Conservation (phyloP, 1,140 invertebrate species). For the Macrotrachela quadricornifera region DNA sequence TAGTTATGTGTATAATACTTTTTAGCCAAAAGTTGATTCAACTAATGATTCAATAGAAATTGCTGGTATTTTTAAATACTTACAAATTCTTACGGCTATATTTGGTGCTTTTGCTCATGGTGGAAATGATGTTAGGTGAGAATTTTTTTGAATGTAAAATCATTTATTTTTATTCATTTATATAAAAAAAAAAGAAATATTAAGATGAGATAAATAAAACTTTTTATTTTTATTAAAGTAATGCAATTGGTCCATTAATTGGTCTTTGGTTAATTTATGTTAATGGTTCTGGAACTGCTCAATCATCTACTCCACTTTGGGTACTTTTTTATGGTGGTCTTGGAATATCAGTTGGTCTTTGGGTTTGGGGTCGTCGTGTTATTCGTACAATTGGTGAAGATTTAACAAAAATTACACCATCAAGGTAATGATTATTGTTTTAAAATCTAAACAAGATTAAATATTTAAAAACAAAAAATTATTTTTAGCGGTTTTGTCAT, state of each 20-base stretch:
- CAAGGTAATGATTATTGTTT: slow-evolving; percentile 29
- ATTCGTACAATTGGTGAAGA: slow-evolving; percentile 90
- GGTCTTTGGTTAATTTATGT: slow-evolving; percentile 66
- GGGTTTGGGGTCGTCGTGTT: slow-evolving; percentile 79
- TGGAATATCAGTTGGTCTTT: slow-evolving; percentile 80
- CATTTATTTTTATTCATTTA: too few species aligned
- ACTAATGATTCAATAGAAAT: slow-evolving; percentile 31
- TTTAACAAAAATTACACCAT: slow-evolving; percentile 81
- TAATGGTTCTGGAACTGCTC: slow-evolving; percentile 52
- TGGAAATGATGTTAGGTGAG: slow-evolving; percentile 65
- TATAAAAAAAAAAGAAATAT: too few species aligned
- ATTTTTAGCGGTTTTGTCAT: slow-evolving; percentile 70
- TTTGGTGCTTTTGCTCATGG: slow-evolving; percentile 96
- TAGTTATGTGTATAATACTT: too few species aligned
- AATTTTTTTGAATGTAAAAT: too few species aligned
- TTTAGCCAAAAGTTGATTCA: too few species aligned
- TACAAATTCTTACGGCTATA: slow-evolving; percentile 81
- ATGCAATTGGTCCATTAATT: slow-evolving; percentile 88
- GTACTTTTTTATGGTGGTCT: slow-evolving; percentile 78
- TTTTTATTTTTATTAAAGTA: too few species aligned
- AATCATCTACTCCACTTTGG: slow-evolving; percentile 57
- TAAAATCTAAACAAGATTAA: neutral
- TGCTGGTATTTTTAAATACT: slow-evolving; percentile 62
- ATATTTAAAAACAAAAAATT: neutral
- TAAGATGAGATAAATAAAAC: too few species aligned